Conservation (phyloP, 2,888 invertebrate genomes). For the Cyclophora punctaria region DNA sequence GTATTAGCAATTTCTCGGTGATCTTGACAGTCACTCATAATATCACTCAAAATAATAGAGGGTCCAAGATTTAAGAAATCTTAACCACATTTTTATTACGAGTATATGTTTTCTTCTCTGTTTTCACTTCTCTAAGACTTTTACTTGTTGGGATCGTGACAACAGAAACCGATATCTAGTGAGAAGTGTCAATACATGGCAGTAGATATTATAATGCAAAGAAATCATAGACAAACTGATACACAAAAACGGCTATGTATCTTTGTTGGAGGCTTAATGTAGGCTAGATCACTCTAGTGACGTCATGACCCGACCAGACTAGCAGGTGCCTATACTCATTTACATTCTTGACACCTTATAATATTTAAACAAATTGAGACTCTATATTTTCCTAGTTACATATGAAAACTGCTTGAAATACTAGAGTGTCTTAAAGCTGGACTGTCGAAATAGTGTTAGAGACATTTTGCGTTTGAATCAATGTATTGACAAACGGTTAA, state of each 20-base stretch:
- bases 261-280: constrained; percentile 34
- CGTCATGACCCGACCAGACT: constrained; percentile 58
- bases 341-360: constrained; percentile 41
- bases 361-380: constrained; percentile 20
- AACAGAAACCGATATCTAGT: not conserved
- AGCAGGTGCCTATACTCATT: constrained; percentile 63
- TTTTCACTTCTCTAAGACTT: not conserved
- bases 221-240: constrained; percentile 4
- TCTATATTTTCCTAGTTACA: constrained; percentile 10
- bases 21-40: too few species aligned
- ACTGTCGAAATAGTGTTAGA: constrained; percentile 21
- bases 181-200: not conserved
- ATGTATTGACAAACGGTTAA: constrained; percentile 7
- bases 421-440: constrained; percentile 11
- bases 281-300: constrained; percentile 40
- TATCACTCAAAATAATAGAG: too few species aligned
- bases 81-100: too few species aligned
- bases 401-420: constrained; percentile 15
- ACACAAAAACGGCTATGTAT: constrained; percentile 17
- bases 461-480: constrained; percentile 18
- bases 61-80: too few species aligned
- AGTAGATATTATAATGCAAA: constrained; percentile 8
- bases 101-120: too few species aligned
- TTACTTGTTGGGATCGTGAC: not conserved
- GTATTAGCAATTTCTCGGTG: too few species aligned